Base-by-base conservation (phyloP, 1,140 invertebrate species). In the Phymorhynchus buccinoides region DNA sequence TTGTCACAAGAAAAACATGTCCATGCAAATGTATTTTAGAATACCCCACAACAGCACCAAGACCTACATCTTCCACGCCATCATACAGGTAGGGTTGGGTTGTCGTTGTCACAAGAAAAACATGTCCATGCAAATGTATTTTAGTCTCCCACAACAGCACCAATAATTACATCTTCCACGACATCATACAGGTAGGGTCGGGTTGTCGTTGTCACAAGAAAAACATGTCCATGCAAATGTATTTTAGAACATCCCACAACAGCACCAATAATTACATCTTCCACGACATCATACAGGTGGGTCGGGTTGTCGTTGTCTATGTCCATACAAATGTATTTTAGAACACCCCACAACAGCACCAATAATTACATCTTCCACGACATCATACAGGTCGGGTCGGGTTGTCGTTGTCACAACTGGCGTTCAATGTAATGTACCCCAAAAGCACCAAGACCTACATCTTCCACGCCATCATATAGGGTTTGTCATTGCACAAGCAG, bases 261-360 rank as follows among this genome's bases (percentile, higher is more conserved):
- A 84, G 88, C 32, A 80, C 85, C 2, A 77, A 84, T 22, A 83
- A 84, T 48, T 91, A 93, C 77, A 88, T 90, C 44, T 90, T 92
- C 52, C 93, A 94, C 87, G 91, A 90, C 27, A 88, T 93, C 1
- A 89, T 94, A 7, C 92, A 93, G 80, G 89, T 91, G 89, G 92
- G 1, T 87, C 88, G 9, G 48, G 48, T 52, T 52, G 48, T 52
- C 9, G 48, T 9, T 52, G 48, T 9, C 9, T 22, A n/a, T n/a
- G n/a, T n/a, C n/a, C n/a, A n/a, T n/a, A n/a, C n/a, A n/a, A n/a
- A n/a, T n/a, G n/a, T n/a, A n/a, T n/a, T n/a, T n/a, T n/a, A n/a
- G 84, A 84, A 27, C 90, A 93, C 79, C 94, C 94, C 0, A n/a
- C n/a, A 39, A 79, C 12, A 84, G 88, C 32, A 80, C 85, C 2